Base-by-base conservation (phyloP, 2,113 vertebrate species). In the Ranitomeya imitator region DNA sequence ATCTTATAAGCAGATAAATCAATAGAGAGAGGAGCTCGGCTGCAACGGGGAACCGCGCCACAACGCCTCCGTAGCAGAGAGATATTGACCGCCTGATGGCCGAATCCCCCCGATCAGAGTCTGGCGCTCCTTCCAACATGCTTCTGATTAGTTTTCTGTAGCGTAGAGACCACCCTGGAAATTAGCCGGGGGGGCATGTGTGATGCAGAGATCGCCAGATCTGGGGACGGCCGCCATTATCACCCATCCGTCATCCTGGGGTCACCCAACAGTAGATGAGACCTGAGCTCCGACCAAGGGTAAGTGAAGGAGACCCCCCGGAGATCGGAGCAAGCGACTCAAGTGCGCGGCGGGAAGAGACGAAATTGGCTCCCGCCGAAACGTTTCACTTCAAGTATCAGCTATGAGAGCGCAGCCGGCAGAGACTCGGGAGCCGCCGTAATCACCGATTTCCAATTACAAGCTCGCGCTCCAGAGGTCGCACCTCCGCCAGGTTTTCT, bases 401-500 rank as follows among this genome's bases (percentile, higher is more conserved):
- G 51, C 18, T 11, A 81, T n/a, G 73, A 69, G 16, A 87, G 23
- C 19, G 14, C n/a, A 85, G n/a, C 10, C 60, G 19, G 59, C 21
- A n/a, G 79, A 16, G 37, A 60, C 37, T 69, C 51, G 54, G 74
- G 79, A 73, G 15, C 63, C 3, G 78, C 52, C 21, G 23, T 9
- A 79, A 82, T 82, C 67, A 54, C 67, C 7, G 26, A 82, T 88
- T 82, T 31, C 26, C 55, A 88, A 88, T 88, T 81, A 82, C 26
- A 87, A 45, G 65, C 31, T 82, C 67, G 61, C 55, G 31, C 23
- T 73, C 18, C 45, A 31, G 51, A 76, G 67, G 69, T 26, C 45
- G 51, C 54, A 63, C 86, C 79, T 88, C 86, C 67, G 63, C 79
- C 11, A 76, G 67, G 67, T 88, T 88, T 83, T 88, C 67, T 76